Evolutionary conservation across 2,113 vertebrate species (phyloP), one percentile per base, ranked within the genome.

Genomic region (Alaudala cheleensis): DNA sequence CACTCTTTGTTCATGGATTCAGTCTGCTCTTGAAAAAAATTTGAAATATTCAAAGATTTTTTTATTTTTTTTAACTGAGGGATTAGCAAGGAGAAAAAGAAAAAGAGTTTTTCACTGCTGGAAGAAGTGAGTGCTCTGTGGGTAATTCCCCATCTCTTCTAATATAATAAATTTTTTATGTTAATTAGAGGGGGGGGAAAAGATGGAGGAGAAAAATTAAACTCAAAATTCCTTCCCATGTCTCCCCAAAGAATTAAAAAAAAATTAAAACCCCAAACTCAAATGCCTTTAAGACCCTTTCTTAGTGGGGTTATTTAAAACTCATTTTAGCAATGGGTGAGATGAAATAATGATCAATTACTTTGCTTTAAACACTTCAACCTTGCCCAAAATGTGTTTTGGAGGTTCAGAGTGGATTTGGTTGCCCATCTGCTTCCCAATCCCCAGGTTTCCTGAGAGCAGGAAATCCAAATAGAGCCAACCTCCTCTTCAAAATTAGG

Each of bases 341-440:
- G 71, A 45, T 57, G 54, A 91, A 90, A 65, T 37, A 10, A 42
- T 61, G 45, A 73, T 83, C n/a, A 81, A 66, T 81, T 86, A 67
- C 23, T 88, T 83, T 29, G 39, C 34, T 73, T 86, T 88, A 83
- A 73, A 67, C 51, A 19, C 29, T 83, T 57, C 49, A 62, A 44
- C 65, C 56, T 73, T n/a, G 42, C 51, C 76, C 61, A 54, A 50
- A 94, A 81, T 70, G 84, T 33, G 40, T 37, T 91, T 77, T 81
- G 56, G 64, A 79, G 80, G 61, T 85, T 91, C 78, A 22, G 19
- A 78, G 58, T 67, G 31, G 40, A 64, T 78, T 51, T 64, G 49
- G 42, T 74, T 91, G 53, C 90, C 93, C 84, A 87, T 95, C 90
- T 95, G 92, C 92, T 91, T 31, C 33, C 33, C 51, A 78, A 89